Evolutionary conservation across 2,113 vertebrate genomes (phyloP), one percentile per base, ranked within the genome.

Genomic region (Porphyrio hochstetteri): DNA sequence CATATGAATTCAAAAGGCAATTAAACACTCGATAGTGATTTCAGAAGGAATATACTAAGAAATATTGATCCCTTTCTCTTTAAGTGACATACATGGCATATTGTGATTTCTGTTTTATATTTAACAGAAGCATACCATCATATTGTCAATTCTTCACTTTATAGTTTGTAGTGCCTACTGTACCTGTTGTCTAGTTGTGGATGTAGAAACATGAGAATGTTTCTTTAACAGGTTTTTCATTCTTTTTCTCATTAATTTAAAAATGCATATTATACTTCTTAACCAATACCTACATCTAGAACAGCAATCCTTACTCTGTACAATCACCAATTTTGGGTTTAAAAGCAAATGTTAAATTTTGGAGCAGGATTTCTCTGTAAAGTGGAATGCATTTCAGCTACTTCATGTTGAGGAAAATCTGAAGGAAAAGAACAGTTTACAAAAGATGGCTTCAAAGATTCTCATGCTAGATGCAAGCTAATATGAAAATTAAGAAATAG

Each of bases 41-140:
- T 93, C 44, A 93, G 81, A 83, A 64, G 46, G 25, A 79, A 77
- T 69, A 76, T 90, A 78, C 46, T 50, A 50, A 71, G 64, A 71
- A 88, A 93, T 95, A 92, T 68, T 93, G 85, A 91, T 94, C 17
- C 23, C 6, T 52, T 80, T 93, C 33, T 79, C 48, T 95, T 59
- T 88, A 86, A 87, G 61, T 72, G 70, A 90, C 50, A 65, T 59
- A 78, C 36, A 63, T 70, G 67, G 44, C 71, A 65, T 72, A 80
- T 10, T 77, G 33, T 57, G 27, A 90, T 91, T 94, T 94, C 59
- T 95, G 23, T 10, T 93, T 60, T 79, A 53, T 91, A 74, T 70
- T 96, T 87, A 93, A 64, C 69, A 74, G 67, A 95, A 93, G 21
- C 56, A 84, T 28, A 64, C 71, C 53, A 89, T 52, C 48, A 86